Percentiles rank a stretch among this genome's conserved stretches.
Conservation (phyloP, 2,888 invertebrate genomes). For the Parnassius mnemosyne region DNA sequence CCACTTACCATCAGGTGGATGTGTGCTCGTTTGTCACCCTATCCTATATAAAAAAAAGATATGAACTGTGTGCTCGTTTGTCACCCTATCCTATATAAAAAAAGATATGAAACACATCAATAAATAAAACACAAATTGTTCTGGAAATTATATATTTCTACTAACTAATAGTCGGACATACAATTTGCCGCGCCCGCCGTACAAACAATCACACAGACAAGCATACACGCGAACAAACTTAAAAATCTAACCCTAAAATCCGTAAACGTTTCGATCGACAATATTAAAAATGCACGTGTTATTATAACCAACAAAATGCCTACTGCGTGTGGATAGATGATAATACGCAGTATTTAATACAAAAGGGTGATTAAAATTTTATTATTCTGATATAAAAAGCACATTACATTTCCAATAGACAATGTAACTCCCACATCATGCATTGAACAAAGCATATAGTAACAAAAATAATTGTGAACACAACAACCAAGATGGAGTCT, state of each 20-base stretch:
- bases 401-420: not conserved
- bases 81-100: too few relatives aligned
- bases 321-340: too few relatives aligned
- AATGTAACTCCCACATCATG: not conserved
- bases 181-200: conserved; percentile 33
- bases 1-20: too few relatives aligned
- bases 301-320: not conserved
- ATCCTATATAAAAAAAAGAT: too few relatives aligned
- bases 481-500: not conserved
- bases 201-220: conserved; percentile 23
- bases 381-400: not conserved
- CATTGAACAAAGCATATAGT: not conserved
- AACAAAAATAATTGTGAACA: not conserved
- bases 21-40: too few relatives aligned
- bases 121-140: conserved; percentile 21
- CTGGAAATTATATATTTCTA: conserved; percentile 46
- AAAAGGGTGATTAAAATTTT: not conserved
- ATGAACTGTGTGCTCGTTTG: too few relatives aligned
- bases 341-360: too few relatives aligned
- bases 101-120: too few relatives aligned
- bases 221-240: conserved; percentile 11
- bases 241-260: conserved; percentile 9
- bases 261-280: conserved; percentile 3
- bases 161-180: conserved; percentile 43
- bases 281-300: not conserved